phyloP scores from a whole-genome alignment of 2,113 vertebrate species.

The Oryzias woworae region DNA sequence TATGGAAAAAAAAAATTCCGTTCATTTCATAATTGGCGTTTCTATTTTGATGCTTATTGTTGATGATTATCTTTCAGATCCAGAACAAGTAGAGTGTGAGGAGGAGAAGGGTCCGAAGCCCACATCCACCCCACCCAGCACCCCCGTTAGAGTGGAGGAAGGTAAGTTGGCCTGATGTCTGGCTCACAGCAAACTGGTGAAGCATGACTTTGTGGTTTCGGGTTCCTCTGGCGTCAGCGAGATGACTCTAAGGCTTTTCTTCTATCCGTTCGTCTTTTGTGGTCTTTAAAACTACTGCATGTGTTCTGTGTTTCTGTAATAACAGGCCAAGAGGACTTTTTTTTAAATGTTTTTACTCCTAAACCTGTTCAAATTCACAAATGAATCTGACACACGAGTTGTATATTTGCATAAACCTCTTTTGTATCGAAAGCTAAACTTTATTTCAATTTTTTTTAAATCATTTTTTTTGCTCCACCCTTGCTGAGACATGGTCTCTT shows the following conservation, averaged over 20 bases:
- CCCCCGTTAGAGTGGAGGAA: constrained; percentile 87
- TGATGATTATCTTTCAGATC: constrained; percentile 51
- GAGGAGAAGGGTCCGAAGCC: constrained; percentile 76
- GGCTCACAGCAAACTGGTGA: constrained; percentile 18
- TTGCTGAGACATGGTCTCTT: too few species aligned
- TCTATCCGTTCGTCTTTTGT: constrained; percentile 57
- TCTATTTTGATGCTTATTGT: constrained; percentile 2
- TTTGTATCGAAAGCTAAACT: too few species aligned
- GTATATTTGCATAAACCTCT: too few species aligned
- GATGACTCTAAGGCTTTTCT: constrained; percentile 3
- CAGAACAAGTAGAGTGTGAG: constrained; percentile 71
- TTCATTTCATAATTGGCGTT: background rate
- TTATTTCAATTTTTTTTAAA: too few species aligned
- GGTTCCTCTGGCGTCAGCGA: constrained; percentile 16
- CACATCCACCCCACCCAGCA: constrained; percentile 87
- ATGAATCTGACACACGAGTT: too few species aligned
- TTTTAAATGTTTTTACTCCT: background rate
- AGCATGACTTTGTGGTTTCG: constrained; percentile 54
- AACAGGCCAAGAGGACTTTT: constrained; percentile 75
- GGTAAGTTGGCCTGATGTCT: constrained; percentile 77
- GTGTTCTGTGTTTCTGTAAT: constrained; percentile 74
- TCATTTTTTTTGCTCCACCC: too few species aligned
- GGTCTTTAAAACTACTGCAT: constrained; percentile 64
- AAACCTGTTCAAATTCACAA: too few species aligned
- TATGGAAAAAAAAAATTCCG: background rate